Evolutionary conservation across 2,888 invertebrate species (phyloP), one percentile per base, ranked within the genome.

Genomic region (Drosophila percnosoma): DNA sequence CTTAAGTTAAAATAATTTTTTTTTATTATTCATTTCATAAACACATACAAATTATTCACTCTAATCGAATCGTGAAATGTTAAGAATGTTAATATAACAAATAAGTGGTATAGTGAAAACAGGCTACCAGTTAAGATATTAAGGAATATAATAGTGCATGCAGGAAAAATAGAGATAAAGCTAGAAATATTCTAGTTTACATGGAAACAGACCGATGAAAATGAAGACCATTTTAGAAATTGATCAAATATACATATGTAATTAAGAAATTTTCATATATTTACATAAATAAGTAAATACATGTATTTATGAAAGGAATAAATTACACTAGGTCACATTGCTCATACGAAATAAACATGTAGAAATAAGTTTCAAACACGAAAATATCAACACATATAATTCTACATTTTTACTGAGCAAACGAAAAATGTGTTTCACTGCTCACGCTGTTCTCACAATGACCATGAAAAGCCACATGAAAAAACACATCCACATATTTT

Each of bases 361-460:
- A 62, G 42, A 84, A 73, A 83, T 59, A 68, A 61, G 38, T 62
- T 27, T 58, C 21, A 45, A 7, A 31, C 59, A 51, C 57, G 7
- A 51, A 48, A 63, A 73, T 53, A 54, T 64, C n/a, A 68, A 53
- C 59, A 65, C 36, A 75, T 60, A 71, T 62, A 68, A 62, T 81
- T 78, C 57, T 63, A 73, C 15, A 72, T 59, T 64, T 80, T 82
- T 73, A 75, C 73, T 64, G 64, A 65, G 85, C 57, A 64, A 29
- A 55, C 38, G 52, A 52, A 58, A 68, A 71, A 60, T 74, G 53
- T 81, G 59, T 78, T 81, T 71, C 61, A 68, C 59, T 55, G 52
- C 53, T 64, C 52, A 66, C 27, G 29, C 27, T 54, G 11, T 69
- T 52, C 60, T 64, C 34, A 13, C 49, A 29, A 54, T 60, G 71